phyloP scores from a whole-genome alignment of 2,113 vertebrate species.

The Oreocharis arfaki region DNA sequence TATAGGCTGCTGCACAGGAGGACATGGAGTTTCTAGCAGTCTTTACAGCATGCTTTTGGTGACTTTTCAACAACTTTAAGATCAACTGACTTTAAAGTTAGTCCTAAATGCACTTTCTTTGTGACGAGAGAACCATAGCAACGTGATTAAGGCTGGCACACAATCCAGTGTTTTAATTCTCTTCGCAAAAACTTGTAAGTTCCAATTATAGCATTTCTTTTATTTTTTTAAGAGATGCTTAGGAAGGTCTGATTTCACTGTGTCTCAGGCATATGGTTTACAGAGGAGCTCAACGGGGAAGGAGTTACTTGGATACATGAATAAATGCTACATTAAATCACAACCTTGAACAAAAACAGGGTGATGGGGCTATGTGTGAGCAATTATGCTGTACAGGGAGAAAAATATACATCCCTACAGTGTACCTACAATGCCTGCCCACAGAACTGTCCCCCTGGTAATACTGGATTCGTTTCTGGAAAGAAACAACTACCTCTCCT shows the following conservation, averaged over 20 bases:
- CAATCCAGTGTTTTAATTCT: constrained; percentile 26
- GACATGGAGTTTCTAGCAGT: not conserved
- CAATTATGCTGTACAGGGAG: not conserved
- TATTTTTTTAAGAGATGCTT: not conserved
- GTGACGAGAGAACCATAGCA: constrained; percentile 53
- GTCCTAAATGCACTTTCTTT: constrained; percentile 1
- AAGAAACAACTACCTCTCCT: not conserved
- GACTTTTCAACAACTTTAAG: not conserved
- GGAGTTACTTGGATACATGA: constrained; percentile 6
- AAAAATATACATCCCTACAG: not conserved
- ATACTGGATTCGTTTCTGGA: not conserved
- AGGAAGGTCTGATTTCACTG: constrained; percentile 18
- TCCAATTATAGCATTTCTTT: constrained; percentile 17
- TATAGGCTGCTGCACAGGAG: not conserved
- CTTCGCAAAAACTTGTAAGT: constrained; percentile 32
- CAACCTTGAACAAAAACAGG: not conserved
- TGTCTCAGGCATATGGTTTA: constrained; percentile 31
- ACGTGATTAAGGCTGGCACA: constrained; percentile 36
- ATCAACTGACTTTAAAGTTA: constrained; percentile 10
- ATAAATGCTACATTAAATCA: constrained; percentile 11
- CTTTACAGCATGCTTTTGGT: not conserved
- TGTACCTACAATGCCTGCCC: not conserved
- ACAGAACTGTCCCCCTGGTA: not conserved
- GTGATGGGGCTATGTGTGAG: not conserved
- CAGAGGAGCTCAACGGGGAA: not conserved